Evolutionary conservation across 2,797 vertebrate species (phyloP), one percentile per base, ranked within the genome.

Genomic region (Coreius guichenoti): DNA sequence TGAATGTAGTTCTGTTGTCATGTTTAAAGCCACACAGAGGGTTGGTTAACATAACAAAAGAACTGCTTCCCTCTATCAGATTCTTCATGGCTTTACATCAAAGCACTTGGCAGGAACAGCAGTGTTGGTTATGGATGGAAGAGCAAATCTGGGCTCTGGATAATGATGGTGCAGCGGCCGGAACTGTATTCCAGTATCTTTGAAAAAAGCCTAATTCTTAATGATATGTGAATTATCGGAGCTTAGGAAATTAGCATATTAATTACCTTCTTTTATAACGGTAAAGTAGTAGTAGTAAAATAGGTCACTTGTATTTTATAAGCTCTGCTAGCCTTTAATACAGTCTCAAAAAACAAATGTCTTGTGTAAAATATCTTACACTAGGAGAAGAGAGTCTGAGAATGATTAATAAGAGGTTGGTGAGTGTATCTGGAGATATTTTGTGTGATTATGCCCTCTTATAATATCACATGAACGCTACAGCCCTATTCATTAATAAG

Each of bases 31-130:
- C 83, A 81, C 68, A 76, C 67, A 73, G 77, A 74, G 69, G 78
- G 54, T 76, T 43, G 77, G 75, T 88, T 69, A 83, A 39, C 75
- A 82, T 86, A 75, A 88, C 80, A 86, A 86, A 88, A 83, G 75
- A 86, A 77, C 29, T 29, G 75, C 82, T 74, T 85, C 75, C 58
- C 56, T 86, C 58, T 83, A 80, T 86, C 80, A 80, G 82, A 84
- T 85, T 69, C 82, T 86, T 77, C 33, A 84, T 81, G 84, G 81
- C 84, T 87, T 80, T 87, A 86, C 82, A 88, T 87, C 84, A 88
- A 86, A 88, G 79, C 79, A 47, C 47, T 81, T 39, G 69, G 74
- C 36, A 74, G 70, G 80, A 88, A 87, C 77, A 75, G 88, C 78
- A 84, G 69, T 75, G 51, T 70, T 81, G 84, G 43, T 81, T 87